Base-by-base conservation (phyloP, 2,888 invertebrate genomes). In the Lysandra coridon region DNA sequence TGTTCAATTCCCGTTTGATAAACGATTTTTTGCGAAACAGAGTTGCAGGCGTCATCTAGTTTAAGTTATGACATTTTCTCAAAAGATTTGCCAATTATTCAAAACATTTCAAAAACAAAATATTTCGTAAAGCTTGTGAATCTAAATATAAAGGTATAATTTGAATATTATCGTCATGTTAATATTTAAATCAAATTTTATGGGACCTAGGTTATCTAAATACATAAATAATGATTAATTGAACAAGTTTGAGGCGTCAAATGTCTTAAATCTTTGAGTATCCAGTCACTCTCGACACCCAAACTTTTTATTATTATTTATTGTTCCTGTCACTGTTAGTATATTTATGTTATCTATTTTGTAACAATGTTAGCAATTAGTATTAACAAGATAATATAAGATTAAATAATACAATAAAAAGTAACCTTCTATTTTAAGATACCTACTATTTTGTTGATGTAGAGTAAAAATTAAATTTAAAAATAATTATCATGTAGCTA, bases 191-290 rank as follows among this genome's bases (percentile, higher is more conserved):
- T 6, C 75, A 53, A 53, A 53, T 53, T 49, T 44, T 23, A 75
- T 23, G 49, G 5, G 44, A 23, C 75, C 49, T 30, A 75, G 75
- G 12, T 75, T 75, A 69, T 69, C 69, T 37, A 69, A 49, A 75
- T 75, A 75, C 44, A 49, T 75, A 75, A 44, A 49, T 53, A 75
- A n/a, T 75, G 30, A 75, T 44, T 10, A 49, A 75, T 49, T 30
- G 75, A 23, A 49, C 75, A 23, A 49, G 75, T 75, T 75, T 14
- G n/a, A 30, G 57, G 57, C 57, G 49, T 53, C 30, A 23, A 74
- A 69, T 14, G 30, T 4, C 64, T 69, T 33, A 69, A 33, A 69
- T 33, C 12, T 69, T 69, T 37, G 4, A 69, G 33, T 33, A 1
- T 69, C 69, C 69, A 69, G 44, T 75, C 49, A 49, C 1, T 23